Evolutionary conservation across 2,888 invertebrate species (phyloP).

Genomic region (Athrips mouffetella): DNA sequence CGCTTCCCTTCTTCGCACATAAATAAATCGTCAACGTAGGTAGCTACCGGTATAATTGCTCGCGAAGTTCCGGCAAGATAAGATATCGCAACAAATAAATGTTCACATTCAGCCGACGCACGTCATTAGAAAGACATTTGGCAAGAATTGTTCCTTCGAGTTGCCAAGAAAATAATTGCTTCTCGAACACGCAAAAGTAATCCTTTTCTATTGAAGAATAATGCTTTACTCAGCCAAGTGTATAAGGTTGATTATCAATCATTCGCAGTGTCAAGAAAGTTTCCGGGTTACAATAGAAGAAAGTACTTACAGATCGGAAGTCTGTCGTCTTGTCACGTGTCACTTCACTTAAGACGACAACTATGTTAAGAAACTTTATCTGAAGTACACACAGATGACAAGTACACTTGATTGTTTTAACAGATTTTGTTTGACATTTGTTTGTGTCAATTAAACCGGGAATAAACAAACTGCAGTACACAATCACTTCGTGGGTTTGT

Average conservation of each 20-base stretch:
- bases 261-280: constrained; percentile 28
- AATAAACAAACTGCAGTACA: constrained; percentile 26
- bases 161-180: constrained; percentile 24
- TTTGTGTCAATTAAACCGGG: constrained; percentile 19
- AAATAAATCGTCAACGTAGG: neutral
- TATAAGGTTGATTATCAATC: constrained; percentile 30
- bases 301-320: constrained; percentile 36
- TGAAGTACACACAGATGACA: constrained; percentile 14
- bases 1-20: neutral
- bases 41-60: neutral
- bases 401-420: constrained; percentile 34
- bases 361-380: constrained; percentile 26
- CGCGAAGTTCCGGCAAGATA: constrained; percentile 5
- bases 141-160: constrained; percentile 19
- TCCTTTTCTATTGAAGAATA: constrained; percentile 18
- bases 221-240: constrained; percentile 22
- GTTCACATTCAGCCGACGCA: constrained; percentile 2
- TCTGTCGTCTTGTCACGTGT: constrained; percentile 32
- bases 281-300: constrained; percentile 26
- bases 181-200: constrained; percentile 17
- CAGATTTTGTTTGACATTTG: constrained; percentile 17
- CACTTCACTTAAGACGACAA: constrained; percentile 41
- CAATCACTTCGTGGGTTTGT: constrained; percentile 33
- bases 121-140: constrained; percentile 28
- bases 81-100: constrained; percentile 6